A percentile compares a stretch with the other conserved stretches of the same genome.
These are phyloP conservation scores for Drosophila pseudotalamancana DNA, from an alignment of 2,888 invertebrate species.

Conservation along the genomic window DNA sequence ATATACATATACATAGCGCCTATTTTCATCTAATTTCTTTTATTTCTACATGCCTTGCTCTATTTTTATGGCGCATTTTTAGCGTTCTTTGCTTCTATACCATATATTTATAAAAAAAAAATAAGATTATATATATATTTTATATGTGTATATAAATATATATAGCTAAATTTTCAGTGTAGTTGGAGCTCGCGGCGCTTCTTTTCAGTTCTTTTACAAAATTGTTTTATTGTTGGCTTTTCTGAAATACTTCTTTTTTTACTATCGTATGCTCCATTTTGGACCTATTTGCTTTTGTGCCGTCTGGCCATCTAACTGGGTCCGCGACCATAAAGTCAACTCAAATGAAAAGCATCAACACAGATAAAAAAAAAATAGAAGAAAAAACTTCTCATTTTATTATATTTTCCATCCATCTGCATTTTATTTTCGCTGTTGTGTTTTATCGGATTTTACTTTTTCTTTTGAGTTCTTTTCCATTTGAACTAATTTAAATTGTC, in stretches of 20 bases:
- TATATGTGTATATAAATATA: background rate
- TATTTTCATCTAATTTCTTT: conserved; percentile 77
- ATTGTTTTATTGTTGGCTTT: conserved; percentile 35
- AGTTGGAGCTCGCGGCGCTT: conserved; percentile 33
- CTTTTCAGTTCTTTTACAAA: conserved; percentile 23
- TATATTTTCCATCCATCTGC: conserved; percentile 7
- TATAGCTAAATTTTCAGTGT: conserved; percentile 71
- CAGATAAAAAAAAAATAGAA: no score
- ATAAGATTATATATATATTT: no score
- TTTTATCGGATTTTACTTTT: conserved; percentile 19
- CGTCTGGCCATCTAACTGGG: conserved; percentile 26
- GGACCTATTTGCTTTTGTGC: conserved; percentile 38
- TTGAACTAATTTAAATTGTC: conserved; percentile 65
- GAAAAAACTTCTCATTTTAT: conserved; percentile 1
- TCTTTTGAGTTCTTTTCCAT: conserved; percentile 37
- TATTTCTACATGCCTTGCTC: conserved; percentile 72
- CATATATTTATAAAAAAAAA: conserved; percentile 32
- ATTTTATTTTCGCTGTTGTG: conserved; percentile 26
- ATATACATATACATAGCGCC: conserved; percentile 52
- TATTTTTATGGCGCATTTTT: conserved; percentile 74
- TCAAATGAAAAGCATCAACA: conserved; percentile 16
- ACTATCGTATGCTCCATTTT: conserved; percentile 35
- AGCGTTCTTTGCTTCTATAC: conserved; percentile 58
- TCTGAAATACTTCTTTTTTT: conserved; percentile 16
- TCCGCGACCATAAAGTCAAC: conserved; percentile 32